Evolutionary conservation across 1,140 invertebrate genomes (phyloP).

Genomic region (Pogonus chalceus): DNA sequence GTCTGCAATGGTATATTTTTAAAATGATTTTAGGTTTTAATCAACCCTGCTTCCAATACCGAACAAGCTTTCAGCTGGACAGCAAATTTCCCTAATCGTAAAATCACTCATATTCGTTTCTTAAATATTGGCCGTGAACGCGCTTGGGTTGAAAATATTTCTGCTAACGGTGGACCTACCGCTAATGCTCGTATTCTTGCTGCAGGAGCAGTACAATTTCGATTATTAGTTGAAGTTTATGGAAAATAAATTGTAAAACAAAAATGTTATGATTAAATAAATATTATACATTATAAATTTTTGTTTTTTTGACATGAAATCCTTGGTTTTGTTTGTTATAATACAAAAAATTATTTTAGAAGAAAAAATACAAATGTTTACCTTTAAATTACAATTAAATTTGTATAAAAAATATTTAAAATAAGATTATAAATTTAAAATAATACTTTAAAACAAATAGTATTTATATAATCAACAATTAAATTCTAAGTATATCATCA

Average conservation of each 20-base stretch:
- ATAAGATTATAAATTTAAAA: too few species aligned
- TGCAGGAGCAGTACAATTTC: not conserved
- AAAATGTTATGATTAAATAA: too few species aligned
- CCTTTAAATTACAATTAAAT: too few species aligned
- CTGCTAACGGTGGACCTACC: not conserved
- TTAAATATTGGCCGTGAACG: not conserved
- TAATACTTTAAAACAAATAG: too few species aligned
- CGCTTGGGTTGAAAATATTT: not conserved
- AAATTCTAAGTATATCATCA: too few species aligned
- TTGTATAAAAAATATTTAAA: too few species aligned
- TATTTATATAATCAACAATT: too few species aligned
- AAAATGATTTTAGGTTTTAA: not conserved
- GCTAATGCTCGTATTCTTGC: not conserved
- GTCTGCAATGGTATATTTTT: not conserved
- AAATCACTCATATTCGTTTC: not conserved
- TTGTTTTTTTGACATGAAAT: too few species aligned
- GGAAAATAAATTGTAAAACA: not conserved
- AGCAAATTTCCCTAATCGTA: not conserved
- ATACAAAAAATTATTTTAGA: too few species aligned
- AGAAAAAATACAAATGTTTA: too few species aligned
- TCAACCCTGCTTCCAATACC: not conserved
- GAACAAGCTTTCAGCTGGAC: not conserved
- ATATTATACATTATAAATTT: too few species aligned
- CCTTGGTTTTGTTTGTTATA: too few species aligned
- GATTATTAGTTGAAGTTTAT: not conserved